Percentiles rank a stretch among this genome's conserved stretches.
Conservation (phyloP, 2,113 vertebrate species). For the Ramphastos sulfuratus region DNA sequence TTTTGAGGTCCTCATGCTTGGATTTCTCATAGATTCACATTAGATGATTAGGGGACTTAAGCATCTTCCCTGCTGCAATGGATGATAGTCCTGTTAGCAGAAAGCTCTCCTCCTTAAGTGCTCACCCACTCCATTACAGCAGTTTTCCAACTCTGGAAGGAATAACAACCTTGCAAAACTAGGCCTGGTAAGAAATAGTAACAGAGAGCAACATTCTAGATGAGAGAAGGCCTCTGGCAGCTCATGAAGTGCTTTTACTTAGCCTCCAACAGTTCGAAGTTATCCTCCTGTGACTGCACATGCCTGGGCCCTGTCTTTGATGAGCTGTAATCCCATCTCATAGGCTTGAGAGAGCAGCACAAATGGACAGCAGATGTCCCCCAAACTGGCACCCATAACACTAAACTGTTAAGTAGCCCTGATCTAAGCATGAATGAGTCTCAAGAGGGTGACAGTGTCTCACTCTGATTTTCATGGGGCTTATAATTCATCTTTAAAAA, state of each 20-base stretch:
- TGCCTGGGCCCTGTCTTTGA: neutral
- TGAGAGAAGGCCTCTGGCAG: neutral
- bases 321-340: neutral
- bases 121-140: neutral
- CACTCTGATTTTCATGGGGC: neutral
- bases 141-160: neutral
- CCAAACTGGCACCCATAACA: neutral
- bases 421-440: neutral
- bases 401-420: neutral
- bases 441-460: neutral
- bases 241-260: neutral
- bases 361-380: slow-evolving; percentile 12
- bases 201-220: neutral
- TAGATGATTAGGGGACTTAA: neutral
- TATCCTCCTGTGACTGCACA: neutral
- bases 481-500: neutral
- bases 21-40: neutral
- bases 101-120: neutral
- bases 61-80: neutral
- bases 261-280: neutral
- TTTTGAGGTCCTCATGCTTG: neutral
- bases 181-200: neutral
- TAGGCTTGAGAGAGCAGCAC: neutral
- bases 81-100: neutral
- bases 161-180: neutral